Evolutionary conservation across 1,140 invertebrate genomes (phyloP).

Genomic region (Ceratoteleas bidentatus): DNA sequence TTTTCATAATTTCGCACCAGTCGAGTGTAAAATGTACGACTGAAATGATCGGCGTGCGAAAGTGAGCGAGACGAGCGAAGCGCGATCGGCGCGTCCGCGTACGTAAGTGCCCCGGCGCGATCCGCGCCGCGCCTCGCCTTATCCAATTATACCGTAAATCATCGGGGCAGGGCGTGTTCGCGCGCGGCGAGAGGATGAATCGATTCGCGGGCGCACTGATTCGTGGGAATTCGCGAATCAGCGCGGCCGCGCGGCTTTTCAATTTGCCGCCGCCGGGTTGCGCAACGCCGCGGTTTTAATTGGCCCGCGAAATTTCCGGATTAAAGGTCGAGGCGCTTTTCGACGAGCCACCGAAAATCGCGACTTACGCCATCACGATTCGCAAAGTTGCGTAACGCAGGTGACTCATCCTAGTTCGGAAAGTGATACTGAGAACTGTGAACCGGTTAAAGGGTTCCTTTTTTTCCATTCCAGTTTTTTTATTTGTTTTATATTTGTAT

Average conservation of each 20-base stretch:
- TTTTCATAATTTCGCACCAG: slow-evolving; percentile 47
- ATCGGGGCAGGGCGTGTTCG: slow-evolving; percentile 64
- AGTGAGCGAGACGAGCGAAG: slow-evolving; percentile 41
- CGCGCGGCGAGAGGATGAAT: slow-evolving; percentile 63
- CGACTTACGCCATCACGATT: slow-evolving; percentile 33
- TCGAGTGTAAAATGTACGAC: slow-evolving; percentile 45
- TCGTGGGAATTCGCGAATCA: slow-evolving; percentile 64
- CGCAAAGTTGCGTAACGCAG: too few species aligned
- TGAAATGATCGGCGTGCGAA: slow-evolving; percentile 53
- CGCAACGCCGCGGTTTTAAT: slow-evolving; percentile 54
- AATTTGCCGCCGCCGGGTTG: slow-evolving; percentile 41
- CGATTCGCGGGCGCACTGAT: slow-evolving; percentile 58
- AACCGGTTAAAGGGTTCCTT: too few species aligned
- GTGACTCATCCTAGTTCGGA: too few species aligned
- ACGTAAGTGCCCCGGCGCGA: slow-evolving; percentile 39
- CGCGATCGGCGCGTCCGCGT: slow-evolving; percentile 43
- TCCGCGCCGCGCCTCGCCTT: slow-evolving; percentile 57
- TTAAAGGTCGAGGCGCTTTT: too few species aligned
- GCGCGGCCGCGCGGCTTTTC: slow-evolving; percentile 33
- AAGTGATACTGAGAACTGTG: slow-evolving; percentile 2
- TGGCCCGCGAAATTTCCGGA: slow-evolving; percentile 29
- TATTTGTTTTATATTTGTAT: too few species aligned
- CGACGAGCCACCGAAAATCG: slow-evolving; percentile 17
- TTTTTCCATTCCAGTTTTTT: too few species aligned
- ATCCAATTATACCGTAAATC: slow-evolving; percentile 71